Evolutionary conservation across 2,113 vertebrate species (phyloP).

Genomic region (Dipodomys ordii): DNA sequence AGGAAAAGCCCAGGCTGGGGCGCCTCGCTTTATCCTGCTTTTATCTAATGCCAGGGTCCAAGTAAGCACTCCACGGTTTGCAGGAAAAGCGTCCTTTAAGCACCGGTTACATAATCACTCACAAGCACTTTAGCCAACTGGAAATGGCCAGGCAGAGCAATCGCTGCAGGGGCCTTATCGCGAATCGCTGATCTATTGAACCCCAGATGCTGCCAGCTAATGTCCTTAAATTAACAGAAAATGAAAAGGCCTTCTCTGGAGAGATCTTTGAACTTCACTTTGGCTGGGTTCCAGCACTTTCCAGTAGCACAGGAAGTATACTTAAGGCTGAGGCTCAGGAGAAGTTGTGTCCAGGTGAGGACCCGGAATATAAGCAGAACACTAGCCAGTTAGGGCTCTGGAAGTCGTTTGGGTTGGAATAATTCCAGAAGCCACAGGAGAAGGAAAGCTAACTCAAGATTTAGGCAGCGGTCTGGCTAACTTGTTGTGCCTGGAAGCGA

Average conservation of each 20-base stretch:
- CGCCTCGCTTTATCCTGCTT: no score
- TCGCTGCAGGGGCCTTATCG: neutral
- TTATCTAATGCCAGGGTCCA: no score
- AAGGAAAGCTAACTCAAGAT: neutral
- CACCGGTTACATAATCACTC: neutral
- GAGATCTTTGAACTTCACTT: neutral
- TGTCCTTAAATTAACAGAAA: neutral
- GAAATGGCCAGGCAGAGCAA: neutral
- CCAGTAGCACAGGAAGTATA: neutral
- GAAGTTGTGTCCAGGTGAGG: neutral
- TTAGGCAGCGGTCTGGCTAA: neutral
- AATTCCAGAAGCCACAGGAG: neutral
- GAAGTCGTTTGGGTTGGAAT: neutral
- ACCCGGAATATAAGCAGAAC: neutral
- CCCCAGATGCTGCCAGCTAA: neutral
- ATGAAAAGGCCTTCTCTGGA: neutral
- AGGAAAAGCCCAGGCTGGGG: no score
- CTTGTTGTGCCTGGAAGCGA: neutral
- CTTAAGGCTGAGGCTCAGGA: neutral
- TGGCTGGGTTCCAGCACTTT: neutral
- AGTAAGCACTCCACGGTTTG: no score
- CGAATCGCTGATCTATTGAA: neutral
- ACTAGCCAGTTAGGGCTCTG: neutral
- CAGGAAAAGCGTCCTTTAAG: no score
- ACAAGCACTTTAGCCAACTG: no score